Conservation (phyloP, 1,140 invertebrate genomes). For the Trialeurodes vaporariorum region DNA sequence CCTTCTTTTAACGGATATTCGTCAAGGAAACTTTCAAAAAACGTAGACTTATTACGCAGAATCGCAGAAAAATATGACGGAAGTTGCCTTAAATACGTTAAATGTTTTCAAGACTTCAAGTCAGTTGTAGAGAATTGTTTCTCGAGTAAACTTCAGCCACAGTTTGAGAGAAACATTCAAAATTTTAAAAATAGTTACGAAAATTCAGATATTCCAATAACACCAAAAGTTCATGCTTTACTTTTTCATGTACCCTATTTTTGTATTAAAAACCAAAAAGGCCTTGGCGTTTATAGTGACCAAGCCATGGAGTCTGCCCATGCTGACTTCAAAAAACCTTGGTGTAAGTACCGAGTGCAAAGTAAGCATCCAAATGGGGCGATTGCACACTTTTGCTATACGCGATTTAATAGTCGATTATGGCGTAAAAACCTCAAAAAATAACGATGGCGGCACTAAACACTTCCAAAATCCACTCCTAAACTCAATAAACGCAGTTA, state of each 20-base stretch:
- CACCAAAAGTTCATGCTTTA: not conserved
- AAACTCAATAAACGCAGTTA: too few species aligned
- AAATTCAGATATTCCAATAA: not conserved
- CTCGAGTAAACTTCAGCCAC: not conserved
- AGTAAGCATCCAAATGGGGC: too few species aligned
- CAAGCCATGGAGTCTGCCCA: not conserved
- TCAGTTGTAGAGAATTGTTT: not conserved
- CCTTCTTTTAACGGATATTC: not conserved
- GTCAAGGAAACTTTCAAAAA: not conserved
- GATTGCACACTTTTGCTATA: too few species aligned
- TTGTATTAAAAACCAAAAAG: not conserved
- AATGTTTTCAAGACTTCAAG: not conserved
- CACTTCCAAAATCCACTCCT: too few species aligned
- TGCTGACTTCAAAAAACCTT: not conserved
- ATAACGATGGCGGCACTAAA: too few species aligned
- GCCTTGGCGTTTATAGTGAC: not conserved
- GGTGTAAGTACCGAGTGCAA: not conserved
- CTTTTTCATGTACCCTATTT: not conserved
- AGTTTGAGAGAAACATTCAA: not conserved
- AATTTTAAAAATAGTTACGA: not conserved
- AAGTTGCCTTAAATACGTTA: not conserved
- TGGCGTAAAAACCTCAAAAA: too few species aligned
- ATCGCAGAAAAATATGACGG: too few species aligned
- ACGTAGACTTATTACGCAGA: not conserved
- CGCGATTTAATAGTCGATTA: too few species aligned